These are phyloP conservation scores for Mesochorus sp. DNA, from an alignment of 2,888 invertebrate species.

Conservation along the genomic window DNA sequence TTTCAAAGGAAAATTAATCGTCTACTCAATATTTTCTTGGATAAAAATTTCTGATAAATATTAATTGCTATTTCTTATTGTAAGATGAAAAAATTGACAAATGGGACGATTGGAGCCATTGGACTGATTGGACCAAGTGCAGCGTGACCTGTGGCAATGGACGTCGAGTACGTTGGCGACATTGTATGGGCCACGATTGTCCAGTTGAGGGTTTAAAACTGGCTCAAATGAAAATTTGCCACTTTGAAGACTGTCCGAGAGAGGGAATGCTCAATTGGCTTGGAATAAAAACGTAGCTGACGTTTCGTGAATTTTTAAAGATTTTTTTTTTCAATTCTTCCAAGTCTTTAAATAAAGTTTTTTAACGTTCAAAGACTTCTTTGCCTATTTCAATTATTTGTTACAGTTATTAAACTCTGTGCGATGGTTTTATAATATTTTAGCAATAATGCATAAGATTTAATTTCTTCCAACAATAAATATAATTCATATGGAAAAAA, in stretches of 20 bases:
- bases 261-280: constrained; percentile 70
- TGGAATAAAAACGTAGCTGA: constrained; percentile 24
- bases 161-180: constrained; percentile 73
- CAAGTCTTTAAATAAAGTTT: too few relatives aligned
- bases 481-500: background rate
- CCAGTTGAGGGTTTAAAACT: constrained; percentile 67
- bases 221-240: constrained; percentile 70
- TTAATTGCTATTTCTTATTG: too few relatives aligned
- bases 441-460: background rate
- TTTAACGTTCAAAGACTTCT: too few relatives aligned
- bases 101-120: constrained; percentile 65
- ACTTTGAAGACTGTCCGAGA: constrained; percentile 61
- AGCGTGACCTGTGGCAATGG: constrained; percentile 72
- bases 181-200: constrained; percentile 66
- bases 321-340: background rate
- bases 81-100: constrained; percentile 60
- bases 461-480: background rate
- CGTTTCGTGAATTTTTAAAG: too few relatives aligned
- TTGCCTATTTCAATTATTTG: too few relatives aligned
- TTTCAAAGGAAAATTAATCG: background rate
- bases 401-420: background rate
- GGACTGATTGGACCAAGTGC: constrained; percentile 68
- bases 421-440: background rate
- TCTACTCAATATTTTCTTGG: background rate
- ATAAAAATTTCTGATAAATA: background rate